Percentiles rank a stretch among this genome's conserved stretches.
Conservation (phyloP, 2,113 vertebrate species). For the Tamias sibiricus region DNA sequence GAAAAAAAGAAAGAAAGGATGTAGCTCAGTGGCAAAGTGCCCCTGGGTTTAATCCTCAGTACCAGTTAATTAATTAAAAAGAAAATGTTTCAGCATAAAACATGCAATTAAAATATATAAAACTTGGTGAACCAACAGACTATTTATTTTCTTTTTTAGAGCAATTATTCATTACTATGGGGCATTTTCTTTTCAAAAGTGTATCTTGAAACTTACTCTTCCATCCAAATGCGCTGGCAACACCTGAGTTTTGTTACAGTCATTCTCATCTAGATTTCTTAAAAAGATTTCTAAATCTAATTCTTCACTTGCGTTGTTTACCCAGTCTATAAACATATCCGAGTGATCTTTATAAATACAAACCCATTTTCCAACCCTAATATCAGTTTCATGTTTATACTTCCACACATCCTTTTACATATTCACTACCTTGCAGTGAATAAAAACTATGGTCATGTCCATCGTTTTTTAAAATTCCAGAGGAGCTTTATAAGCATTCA, state of each 20-base stretch:
- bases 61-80: too few species aligned
- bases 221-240: not conserved
- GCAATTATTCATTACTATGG: not conserved
- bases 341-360: not conserved
- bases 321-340: not conserved
- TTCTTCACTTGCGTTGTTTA: not conserved
- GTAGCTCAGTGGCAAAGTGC: too few species aligned
- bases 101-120: not conserved
- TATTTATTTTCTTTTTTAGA: not conserved
- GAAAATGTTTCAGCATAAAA: not conserved
- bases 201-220: not conserved
- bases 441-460: accelerated
- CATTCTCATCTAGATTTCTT: not conserved
- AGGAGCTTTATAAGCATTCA: not conserved
- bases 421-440: not conserved
- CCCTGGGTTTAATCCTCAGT: too few species aligned
- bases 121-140: not conserved
- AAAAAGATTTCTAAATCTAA: not conserved
- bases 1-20: too few species aligned
- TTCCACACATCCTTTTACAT: not conserved
- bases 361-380: accelerated
- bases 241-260: too few species aligned
- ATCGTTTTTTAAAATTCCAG: not conserved
- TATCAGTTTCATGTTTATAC: accelerated
- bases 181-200: not conserved